Evolutionary conservation across 2,113 vertebrate species (phyloP), one percentile per base, ranked within the genome.

Genomic region (Shinisaurus crocodilurus): DNA sequence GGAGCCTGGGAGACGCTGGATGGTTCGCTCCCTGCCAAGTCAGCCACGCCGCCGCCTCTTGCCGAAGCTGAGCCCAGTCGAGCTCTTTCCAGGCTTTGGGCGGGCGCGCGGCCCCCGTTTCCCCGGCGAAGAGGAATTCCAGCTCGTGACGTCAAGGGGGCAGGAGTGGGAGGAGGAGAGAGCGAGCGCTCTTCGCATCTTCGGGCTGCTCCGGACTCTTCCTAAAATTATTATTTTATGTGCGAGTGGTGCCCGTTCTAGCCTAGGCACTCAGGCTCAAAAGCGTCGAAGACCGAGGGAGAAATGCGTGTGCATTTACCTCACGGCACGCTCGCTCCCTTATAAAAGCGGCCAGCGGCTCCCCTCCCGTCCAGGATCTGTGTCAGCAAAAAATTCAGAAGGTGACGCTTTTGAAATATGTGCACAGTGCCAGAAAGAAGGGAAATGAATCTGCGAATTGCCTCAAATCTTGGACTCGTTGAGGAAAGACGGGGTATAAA

Each of bases 131-230:
- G 82, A 69, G 89, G 89, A 86, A 90, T 90, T 80, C 89, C 89
- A 86, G 83, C n/a, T 69, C 20, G 67, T 90, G 89, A 90, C 89
- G 89, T 90, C 89, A 80, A 79, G n/a, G 69, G 54, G 87, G 54
- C 7, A 20, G 27, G 37, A 63, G 69, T 69, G 6, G 20, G 60
- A 29, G 75, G 7, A 27, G 32, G 29, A 50, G 29, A 25, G 69
- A 72, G 37, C 20, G 60, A 7, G 48, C 77, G 90, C 32, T 57
- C 20, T 12, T 70, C 72, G 16, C 63, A 4, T 16, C 43, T 3
- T 32, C 50, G 32, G 23, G 1, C 40, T 43, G 4, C 50, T 67
- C 54, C 32, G 3, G 29, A 54, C 72, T 0, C 9, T 57, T 60
- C 0, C 8, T 32, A 1, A 29, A 34, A 34, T 70, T 70, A 34